Evolutionary conservation across 2,113 vertebrate species (phyloP).

Genomic region (Siphamia tubifer): DNA sequence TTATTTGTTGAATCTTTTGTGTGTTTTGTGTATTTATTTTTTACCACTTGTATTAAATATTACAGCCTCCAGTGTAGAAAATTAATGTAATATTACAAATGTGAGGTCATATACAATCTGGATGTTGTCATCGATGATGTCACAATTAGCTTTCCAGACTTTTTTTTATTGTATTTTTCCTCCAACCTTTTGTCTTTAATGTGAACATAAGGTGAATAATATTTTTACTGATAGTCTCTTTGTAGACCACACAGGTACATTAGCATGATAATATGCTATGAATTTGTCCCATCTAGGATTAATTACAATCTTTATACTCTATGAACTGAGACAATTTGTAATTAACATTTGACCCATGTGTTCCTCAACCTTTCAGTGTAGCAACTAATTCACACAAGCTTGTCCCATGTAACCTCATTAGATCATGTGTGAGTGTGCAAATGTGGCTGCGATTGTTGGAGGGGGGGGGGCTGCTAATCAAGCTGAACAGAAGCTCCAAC

Average conservation of each 20-base stretch:
- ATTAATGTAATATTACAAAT: neutral
- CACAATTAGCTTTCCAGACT: neutral
- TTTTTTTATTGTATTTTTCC: neutral
- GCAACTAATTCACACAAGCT: slow-evolving; percentile 55
- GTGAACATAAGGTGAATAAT: slow-evolving; percentile 3
- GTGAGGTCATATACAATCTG: neutral
- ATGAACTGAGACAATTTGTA: slow-evolving; percentile 64
- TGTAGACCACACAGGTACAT: slow-evolving; percentile 23
- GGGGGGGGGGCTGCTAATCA: neutral
- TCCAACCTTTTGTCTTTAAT: slow-evolving; percentile 23
- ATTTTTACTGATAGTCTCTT: slow-evolving; percentile 43
- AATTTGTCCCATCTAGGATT: slow-evolving; percentile 49
- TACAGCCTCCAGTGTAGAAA: neutral
- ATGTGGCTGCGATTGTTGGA: slow-evolving; percentile 2
- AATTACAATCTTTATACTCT: slow-evolving; percentile 67
- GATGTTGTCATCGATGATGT: neutral
- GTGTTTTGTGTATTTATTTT: no score
- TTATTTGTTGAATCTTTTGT: no score
- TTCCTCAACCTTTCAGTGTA: slow-evolving; percentile 41
- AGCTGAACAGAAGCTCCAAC: no score
- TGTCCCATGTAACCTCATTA: slow-evolving; percentile 66
- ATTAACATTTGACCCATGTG: slow-evolving; percentile 67
- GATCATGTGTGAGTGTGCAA: slow-evolving; percentile 32
- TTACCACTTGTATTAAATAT: neutral
- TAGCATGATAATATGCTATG: slow-evolving; percentile 21